Evolutionary conservation across 1,140 invertebrate genomes (phyloP).

Genomic region (Pseudachorutes palmiensis): DNA sequence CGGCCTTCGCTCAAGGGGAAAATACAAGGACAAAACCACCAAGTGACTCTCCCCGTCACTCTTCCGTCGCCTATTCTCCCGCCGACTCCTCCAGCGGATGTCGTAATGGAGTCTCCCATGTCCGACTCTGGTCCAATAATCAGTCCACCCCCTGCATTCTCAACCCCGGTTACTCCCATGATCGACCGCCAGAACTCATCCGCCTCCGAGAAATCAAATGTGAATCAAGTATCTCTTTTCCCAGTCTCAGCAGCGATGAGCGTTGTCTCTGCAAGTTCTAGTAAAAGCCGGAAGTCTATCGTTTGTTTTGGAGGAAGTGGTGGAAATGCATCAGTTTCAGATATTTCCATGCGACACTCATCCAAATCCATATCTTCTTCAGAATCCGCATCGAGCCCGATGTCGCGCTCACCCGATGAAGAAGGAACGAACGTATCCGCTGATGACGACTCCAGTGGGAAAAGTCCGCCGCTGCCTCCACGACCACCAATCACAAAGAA

Average conservation of each 20-base stretch:
- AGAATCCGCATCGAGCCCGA: background rate
- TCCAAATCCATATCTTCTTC: background rate
- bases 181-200: constrained; percentile 37
- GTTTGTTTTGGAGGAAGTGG: background rate
- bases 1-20: background rate
- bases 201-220: constrained; percentile 31
- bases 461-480: constrained; percentile 1
- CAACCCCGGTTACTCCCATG: constrained; percentile 36
- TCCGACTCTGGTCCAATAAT: constrained; percentile 36
- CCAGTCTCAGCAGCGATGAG: constrained; percentile 25
- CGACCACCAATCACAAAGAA: background rate
- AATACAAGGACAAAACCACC: background rate
- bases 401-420: background rate
- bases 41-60: constrained; percentile 22
- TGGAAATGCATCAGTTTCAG: constrained; percentile 19
- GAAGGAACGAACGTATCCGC: too few species aligned
- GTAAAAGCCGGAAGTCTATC: constrained; percentile 20
- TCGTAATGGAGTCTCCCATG: constrained; percentile 37
- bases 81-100: constrained; percentile 31
- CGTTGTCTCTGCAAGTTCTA: constrained; percentile 23
- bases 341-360: constrained; percentile 15
- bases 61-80: constrained; percentile 34
- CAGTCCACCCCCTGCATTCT: constrained; percentile 36
- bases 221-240: constrained; percentile 14
- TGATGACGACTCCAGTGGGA: constrained; percentile 20